These are phyloP conservation scores for Epinotia demarniana DNA, from an alignment of 2,888 invertebrate genomes.

Conservation along the genomic window DNA sequence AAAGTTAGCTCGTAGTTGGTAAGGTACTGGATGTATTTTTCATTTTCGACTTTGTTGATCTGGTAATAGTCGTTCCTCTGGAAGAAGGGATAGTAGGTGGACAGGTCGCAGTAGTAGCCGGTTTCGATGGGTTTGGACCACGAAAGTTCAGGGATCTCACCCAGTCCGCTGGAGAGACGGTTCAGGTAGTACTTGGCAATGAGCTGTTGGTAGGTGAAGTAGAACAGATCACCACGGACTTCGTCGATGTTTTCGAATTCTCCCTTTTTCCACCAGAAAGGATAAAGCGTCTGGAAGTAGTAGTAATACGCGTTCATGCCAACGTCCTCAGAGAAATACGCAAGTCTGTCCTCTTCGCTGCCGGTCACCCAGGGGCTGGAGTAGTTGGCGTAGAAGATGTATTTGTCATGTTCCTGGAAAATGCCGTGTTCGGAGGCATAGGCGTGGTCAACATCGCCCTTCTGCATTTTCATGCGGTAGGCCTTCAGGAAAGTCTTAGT, in stretches of 20 bases:
- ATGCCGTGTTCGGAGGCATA: slow-evolving; percentile 69
- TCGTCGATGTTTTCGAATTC: slow-evolving; percentile 78
- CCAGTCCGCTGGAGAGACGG: slow-evolving; percentile 86
- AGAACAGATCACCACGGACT: slow-evolving; percentile 87
- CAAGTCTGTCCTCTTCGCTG: slow-evolving; percentile 84
- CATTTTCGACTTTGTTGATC: slow-evolving; percentile 77
- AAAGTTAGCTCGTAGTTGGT: slow-evolving; percentile 84
- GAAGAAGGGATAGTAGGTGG: slow-evolving; percentile 77
- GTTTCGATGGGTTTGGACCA: slow-evolving; percentile 83
- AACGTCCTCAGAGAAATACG: slow-evolving; percentile 89
- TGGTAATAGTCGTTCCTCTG: slow-evolving; percentile 86
- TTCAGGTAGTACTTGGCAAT: slow-evolving; percentile 89
- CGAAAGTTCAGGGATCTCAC: slow-evolving; percentile 83
- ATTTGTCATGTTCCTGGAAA: slow-evolving; percentile 70
- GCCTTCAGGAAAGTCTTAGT: slow-evolving; percentile 80
- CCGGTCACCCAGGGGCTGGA: slow-evolving; percentile 79
- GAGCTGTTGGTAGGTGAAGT: slow-evolving; percentile 87
- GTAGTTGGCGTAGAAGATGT: slow-evolving; percentile 84
- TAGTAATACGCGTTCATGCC: slow-evolving; percentile 88
- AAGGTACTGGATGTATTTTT: slow-evolving; percentile 82
- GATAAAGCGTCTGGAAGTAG: slow-evolving; percentile 85
- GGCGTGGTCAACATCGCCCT: slow-evolving; percentile 61
- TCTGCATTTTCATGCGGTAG: slow-evolving; percentile 74
- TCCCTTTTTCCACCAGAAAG: slow-evolving; percentile 86
- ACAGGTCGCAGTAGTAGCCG: slow-evolving; percentile 65